Conservation (phyloP, 2,888 invertebrate genomes). For the Polymixis flavicincta region DNA sequence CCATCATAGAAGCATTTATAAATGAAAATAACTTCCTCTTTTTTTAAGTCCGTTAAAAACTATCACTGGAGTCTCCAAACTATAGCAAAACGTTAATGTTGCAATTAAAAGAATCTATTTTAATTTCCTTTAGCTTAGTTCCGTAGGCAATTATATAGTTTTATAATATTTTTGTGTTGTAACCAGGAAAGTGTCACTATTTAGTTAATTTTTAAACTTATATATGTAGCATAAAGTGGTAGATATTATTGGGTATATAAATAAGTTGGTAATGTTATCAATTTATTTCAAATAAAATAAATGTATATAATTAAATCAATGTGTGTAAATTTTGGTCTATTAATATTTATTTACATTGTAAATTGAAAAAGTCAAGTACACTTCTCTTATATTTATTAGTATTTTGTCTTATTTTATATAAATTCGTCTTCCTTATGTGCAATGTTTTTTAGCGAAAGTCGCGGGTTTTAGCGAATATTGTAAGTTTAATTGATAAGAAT, state of each 20-base stretch:
- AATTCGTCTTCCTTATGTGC: constrained; percentile 59
- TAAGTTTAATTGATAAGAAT: constrained; percentile 49
- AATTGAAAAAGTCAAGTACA: constrained; percentile 14
- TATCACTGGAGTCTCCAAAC: neutral
- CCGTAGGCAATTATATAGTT: constrained; percentile 27
- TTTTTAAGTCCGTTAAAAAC: neutral
- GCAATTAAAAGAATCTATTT: neutral
- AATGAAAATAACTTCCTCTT: neutral
- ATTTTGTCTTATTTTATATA: constrained; percentile 27
- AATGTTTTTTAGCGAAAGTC: constrained; percentile 47
- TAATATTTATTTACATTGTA: constrained; percentile 37
- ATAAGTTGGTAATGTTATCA: constrained; percentile 29
- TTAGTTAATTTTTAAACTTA: constrained; percentile 29
- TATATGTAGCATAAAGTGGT: constrained; percentile 20
- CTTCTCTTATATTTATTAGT: constrained; percentile 10
- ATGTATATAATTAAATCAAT: constrained; percentile 48
- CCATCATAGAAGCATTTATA: constrained; percentile 24
- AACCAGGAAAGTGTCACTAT: constrained; percentile 10
- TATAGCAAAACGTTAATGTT: constrained; percentile 25
- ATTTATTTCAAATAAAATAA: constrained; percentile 7
- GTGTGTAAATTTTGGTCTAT: constrained; percentile 55
- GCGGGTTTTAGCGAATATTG: constrained; percentile 42
- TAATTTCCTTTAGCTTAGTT: constrained; percentile 15
- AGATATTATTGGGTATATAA: constrained; percentile 14
- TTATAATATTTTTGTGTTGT: constrained; percentile 18